Percentiles rank a stretch among this genome's conserved stretches.
Conservation (phyloP, 2,888 invertebrate species). For the Bedellia somnulentella region DNA sequence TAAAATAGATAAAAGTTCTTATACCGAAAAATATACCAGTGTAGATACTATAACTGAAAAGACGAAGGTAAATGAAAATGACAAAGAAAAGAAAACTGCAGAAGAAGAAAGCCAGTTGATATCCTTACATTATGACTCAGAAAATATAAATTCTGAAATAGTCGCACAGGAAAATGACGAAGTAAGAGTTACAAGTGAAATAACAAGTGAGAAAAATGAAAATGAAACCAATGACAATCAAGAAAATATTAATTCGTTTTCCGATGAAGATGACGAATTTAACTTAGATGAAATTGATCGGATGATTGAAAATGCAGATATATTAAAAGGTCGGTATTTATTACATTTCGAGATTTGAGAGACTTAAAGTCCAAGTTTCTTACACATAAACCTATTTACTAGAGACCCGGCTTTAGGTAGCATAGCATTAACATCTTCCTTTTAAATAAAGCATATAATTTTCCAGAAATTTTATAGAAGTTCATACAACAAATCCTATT, state of each 20-base stretch:
- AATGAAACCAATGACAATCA: slow-evolving; percentile 4
- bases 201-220: slow-evolving; percentile 3
- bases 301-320: slow-evolving; percentile 35
- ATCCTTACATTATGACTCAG: slow-evolving; percentile 6
- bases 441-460: too few relatives aligned
- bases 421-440: too few relatives aligned
- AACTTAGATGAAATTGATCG: slow-evolving; percentile 37
- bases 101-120: slow-evolving; percentile 10
- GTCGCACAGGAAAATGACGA: background rate
- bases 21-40: background rate
- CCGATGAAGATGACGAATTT: slow-evolving; percentile 34
- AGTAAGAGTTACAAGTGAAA: background rate
- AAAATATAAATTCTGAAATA: slow-evolving; percentile 7
- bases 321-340: slow-evolving; percentile 22
- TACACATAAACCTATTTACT: too few relatives aligned
- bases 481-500: too few relatives aligned
- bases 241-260: slow-evolving; percentile 20
- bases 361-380: too few relatives aligned
- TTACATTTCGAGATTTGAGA: too few relatives aligned
- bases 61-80: background rate
- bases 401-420: too few relatives aligned
- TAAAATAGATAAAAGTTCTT: too few relatives aligned
- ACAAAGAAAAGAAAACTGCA: background rate
- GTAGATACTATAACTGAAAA: background rate
- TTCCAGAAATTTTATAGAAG: too few relatives aligned